These are phyloP conservation scores for Cryptotis parvus DNA, from an alignment of 2,113 vertebrate species.

Conservation along the genomic window DNA sequence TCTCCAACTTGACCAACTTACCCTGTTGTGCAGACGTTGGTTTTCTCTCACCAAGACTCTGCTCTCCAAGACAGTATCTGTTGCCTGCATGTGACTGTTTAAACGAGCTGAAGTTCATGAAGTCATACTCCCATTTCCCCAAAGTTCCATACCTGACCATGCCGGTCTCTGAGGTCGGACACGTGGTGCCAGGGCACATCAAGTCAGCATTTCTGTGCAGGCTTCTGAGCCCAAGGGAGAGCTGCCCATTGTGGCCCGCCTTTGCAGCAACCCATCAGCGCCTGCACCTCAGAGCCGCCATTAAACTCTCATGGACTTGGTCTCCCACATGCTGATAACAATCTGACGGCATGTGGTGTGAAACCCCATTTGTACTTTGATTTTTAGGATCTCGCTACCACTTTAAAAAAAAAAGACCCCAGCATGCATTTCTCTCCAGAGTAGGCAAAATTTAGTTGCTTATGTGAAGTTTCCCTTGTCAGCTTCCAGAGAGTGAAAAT, in stretches of 20 bases:
- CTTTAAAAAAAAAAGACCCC: too few species aligned
- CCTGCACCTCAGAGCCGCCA: background rate
- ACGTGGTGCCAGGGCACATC: too few species aligned
- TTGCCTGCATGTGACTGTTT: background rate
- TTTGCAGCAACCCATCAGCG: too few species aligned
- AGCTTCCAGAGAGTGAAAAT: background rate
- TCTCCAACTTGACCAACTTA: too few species aligned
- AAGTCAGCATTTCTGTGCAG: too few species aligned
- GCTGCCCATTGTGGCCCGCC: too few species aligned
- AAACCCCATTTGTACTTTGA: background rate
- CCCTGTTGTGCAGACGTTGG: too few species aligned
- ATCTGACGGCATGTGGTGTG: background rate
- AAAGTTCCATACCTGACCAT: background rate
- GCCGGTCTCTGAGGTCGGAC: background rate
- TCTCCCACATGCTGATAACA: background rate
- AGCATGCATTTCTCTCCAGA: background rate
- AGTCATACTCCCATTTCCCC: too few species aligned
- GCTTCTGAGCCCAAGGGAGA: background rate
- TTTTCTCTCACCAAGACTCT: background rate
- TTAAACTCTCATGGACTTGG: background rate
- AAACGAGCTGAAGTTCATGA: background rate
- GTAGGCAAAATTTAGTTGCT: background rate
- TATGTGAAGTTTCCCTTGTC: background rate
- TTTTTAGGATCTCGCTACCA: constrained; percentile 15
- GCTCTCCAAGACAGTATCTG: background rate